Conservation (phyloP, 2,888 invertebrate species). For the Cataglyphis livida region DNA sequence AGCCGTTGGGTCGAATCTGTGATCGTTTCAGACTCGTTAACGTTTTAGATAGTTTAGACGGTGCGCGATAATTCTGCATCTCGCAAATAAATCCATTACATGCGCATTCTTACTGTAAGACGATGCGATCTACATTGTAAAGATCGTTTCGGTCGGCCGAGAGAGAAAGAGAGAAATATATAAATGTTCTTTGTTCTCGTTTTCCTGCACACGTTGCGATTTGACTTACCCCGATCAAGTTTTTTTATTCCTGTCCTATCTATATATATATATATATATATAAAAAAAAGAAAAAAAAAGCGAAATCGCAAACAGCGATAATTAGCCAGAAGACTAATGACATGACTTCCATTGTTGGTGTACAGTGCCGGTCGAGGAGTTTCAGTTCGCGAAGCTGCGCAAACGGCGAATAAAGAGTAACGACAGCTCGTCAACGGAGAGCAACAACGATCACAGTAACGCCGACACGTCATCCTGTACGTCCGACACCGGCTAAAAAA, state of each 20-base stretch:
- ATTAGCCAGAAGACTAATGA: slow-evolving; percentile 69
- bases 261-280: background rate
- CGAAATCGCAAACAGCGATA: slow-evolving; percentile 35
- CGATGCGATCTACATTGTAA: slow-evolving; percentile 66
- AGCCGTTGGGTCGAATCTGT: background rate
- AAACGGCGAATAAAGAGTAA: slow-evolving; percentile 83
- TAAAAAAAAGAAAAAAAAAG: slow-evolving; percentile 52
- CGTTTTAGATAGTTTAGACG: slow-evolving; percentile 52
- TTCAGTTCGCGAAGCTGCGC: slow-evolving; percentile 84
- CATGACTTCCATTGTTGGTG: slow-evolving; percentile 76
- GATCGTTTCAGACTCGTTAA: slow-evolving; percentile 49
- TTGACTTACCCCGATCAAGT: slow-evolving; percentile 30
- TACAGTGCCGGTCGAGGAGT: slow-evolving; percentile 85
- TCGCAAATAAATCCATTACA: slow-evolving; percentile 23
- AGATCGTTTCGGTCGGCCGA: slow-evolving; percentile 44
- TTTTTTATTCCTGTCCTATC: slow-evolving; percentile 6
- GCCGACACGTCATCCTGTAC: slow-evolving; percentile 83
- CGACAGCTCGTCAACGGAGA: slow-evolving; percentile 84
- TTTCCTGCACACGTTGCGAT: slow-evolving; percentile 33
- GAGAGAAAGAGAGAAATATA: slow-evolving; percentile 41
- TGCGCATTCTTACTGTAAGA: slow-evolving; percentile 69
- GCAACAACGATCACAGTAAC: slow-evolving; percentile 84
- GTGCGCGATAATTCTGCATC: slow-evolving; percentile 73
- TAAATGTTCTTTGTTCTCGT: slow-evolving; percentile 32
- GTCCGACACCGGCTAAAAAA: slow-evolving; percentile 80